Evolutionary conservation across 2,888 invertebrate species (phyloP).

Genomic region (Thereva unica): DNA sequence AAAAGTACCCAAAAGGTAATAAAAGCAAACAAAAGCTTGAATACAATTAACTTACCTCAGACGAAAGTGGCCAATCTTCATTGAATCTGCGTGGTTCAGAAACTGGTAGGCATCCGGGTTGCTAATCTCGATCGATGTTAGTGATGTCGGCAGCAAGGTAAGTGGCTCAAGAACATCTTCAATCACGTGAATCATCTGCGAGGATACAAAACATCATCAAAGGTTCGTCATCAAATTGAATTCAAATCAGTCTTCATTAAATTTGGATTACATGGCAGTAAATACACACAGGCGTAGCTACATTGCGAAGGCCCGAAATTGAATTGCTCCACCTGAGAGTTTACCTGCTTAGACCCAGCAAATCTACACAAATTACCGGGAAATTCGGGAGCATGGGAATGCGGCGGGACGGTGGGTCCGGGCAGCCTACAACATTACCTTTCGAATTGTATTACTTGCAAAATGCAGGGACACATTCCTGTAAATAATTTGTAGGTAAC

Average conservation of each 20-base stretch:
- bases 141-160: slow-evolving; percentile 64
- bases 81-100: slow-evolving; percentile 74
- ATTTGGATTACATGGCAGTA: too few relatives aligned
- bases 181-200: slow-evolving; percentile 82
- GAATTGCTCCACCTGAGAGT: too few relatives aligned
- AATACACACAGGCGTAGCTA: too few relatives aligned
- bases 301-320: too few relatives aligned
- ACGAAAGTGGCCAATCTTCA: slow-evolving; percentile 73
- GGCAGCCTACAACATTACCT: too few relatives aligned
- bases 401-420: too few relatives aligned
- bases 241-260: neutral
- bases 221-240: slow-evolving; percentile 18
- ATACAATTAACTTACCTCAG: slow-evolving; percentile 63
- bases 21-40: neutral
- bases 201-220: slow-evolving; percentile 12
- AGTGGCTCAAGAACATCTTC: slow-evolving; percentile 85
- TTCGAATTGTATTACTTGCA: too few relatives aligned
- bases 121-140: slow-evolving; percentile 64
- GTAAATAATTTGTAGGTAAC: too few relatives aligned
- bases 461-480: too few relatives aligned
- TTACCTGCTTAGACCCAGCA: too few relatives aligned
- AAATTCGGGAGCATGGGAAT: too few relatives aligned
- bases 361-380: too few relatives aligned
- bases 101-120: slow-evolving; percentile 84
- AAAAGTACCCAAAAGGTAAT: neutral